Evolutionary conservation across 2,113 vertebrate species (phyloP).

Genomic region (Bucco capensis): DNA sequence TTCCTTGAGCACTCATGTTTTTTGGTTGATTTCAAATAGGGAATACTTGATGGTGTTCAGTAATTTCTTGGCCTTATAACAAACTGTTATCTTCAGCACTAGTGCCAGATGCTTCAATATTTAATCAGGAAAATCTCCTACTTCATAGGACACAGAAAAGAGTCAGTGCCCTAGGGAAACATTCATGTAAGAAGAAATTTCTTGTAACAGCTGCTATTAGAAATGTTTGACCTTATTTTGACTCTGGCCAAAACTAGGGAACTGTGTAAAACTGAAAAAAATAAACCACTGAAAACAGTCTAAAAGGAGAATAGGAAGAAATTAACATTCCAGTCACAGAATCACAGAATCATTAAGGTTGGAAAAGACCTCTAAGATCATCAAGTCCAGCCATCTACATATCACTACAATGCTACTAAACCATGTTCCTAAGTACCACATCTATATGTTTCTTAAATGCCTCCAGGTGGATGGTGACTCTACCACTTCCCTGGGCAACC

Average conservation of each 20-base stretch:
- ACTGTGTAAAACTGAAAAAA: background rate
- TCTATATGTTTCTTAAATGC: too few relatives aligned
- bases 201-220: background rate
- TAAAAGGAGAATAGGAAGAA: background rate
- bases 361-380: too few relatives aligned
- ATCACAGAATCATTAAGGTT: too few relatives aligned
- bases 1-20: background rate
- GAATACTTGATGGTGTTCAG: background rate
- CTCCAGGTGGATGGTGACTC: too few relatives aligned
- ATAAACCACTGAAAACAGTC: background rate
- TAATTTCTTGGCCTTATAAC: background rate
- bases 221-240: background rate
- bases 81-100: background rate
- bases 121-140: background rate
- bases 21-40: background rate
- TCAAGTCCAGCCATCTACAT: too few relatives aligned
- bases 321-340: background rate
- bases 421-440: too few relatives aligned
- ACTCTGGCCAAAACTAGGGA: background rate
- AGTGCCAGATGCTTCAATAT: background rate
- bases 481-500: too few relatives aligned
- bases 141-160: background rate
- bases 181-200: background rate
- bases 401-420: too few relatives aligned
- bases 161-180: background rate